These are phyloP conservation scores for Notodonta dromedarius DNA, from an alignment of 2,888 invertebrate genomes.

Conservation along the genomic window DNA sequence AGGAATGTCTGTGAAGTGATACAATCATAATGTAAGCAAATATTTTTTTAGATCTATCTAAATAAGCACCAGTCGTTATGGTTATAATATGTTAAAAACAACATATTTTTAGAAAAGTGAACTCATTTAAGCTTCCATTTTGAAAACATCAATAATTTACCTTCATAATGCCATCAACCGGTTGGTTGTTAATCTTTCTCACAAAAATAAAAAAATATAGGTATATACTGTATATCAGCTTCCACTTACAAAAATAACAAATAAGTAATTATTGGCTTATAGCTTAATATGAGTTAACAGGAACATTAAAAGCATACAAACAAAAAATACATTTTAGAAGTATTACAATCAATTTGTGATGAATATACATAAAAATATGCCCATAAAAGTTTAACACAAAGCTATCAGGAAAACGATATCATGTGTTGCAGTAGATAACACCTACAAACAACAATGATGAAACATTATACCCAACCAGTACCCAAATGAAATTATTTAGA, in stretches of 20 bases:
- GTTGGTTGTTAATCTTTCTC: too few species aligned
- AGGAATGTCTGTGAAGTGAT: conserved; percentile 40
- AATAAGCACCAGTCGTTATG: conserved; percentile 22
- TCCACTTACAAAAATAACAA: conserved; percentile 17
- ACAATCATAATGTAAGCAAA: not conserved
- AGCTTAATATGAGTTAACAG: conserved; percentile 42
- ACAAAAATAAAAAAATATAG: not conserved
- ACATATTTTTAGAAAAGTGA: not conserved
- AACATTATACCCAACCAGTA: conserved; percentile 34
- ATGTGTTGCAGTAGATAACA: conserved; percentile 31
- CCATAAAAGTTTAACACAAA: conserved; percentile 8
- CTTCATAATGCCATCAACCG: not conserved
- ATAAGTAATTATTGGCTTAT: conserved; percentile 24
- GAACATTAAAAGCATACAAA: conserved; percentile 40
- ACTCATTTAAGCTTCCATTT: too few species aligned
- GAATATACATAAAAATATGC: conserved; percentile 13
- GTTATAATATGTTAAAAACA: not conserved
- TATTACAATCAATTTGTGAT: conserved; percentile 19
- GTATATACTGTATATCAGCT: conserved; percentile 39
- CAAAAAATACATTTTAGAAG: conserved; percentile 11
- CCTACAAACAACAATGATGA: conserved; percentile 27
- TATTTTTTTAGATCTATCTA: conserved; percentile 6
- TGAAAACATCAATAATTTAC: too few species aligned
- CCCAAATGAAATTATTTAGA: conserved; percentile 14
- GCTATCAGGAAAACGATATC: conserved; percentile 10